phyloP scores from a whole-genome alignment of 2,888 invertebrate species.

The Patella ulyssiponensis region DNA sequence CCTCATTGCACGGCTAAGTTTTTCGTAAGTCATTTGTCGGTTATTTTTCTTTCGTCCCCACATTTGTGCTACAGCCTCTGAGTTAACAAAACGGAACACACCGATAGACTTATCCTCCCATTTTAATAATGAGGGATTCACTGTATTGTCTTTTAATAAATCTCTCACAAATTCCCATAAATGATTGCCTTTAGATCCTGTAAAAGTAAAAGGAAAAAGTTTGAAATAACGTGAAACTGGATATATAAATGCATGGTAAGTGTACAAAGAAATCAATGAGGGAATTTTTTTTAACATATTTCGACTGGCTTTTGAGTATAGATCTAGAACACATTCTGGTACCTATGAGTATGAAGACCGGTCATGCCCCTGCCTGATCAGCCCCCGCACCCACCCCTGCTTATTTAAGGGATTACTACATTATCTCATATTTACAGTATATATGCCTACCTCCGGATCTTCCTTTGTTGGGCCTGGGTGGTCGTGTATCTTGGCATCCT shows the following conservation, averaged over 20 bases:
- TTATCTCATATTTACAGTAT: no score
- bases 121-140: conserved; percentile 86
- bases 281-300: no score
- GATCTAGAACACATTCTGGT: no score
- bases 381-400: no score
- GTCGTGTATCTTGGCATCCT: background rate
- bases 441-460: background rate
- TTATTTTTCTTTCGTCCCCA: conserved; percentile 92
- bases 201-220: background rate
- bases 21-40: conserved; percentile 92
- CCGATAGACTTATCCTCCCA: conserved; percentile 90
- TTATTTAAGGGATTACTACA: no score
- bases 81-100: conserved; percentile 89
- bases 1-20: conserved; percentile 92
- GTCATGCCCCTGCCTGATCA: no score
- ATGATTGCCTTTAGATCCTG: conserved; percentile 58
- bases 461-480: background rate
- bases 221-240: no score
- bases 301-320: no score
- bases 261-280: no score
- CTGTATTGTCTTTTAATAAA: conserved; percentile 82
- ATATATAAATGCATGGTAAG: no score
- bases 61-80: conserved; percentile 87
- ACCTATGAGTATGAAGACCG: no score
- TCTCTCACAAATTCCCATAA: conserved; percentile 90